Conservation (phyloP, 1,140 invertebrate genomes). For the Theocolax elegans region DNA sequence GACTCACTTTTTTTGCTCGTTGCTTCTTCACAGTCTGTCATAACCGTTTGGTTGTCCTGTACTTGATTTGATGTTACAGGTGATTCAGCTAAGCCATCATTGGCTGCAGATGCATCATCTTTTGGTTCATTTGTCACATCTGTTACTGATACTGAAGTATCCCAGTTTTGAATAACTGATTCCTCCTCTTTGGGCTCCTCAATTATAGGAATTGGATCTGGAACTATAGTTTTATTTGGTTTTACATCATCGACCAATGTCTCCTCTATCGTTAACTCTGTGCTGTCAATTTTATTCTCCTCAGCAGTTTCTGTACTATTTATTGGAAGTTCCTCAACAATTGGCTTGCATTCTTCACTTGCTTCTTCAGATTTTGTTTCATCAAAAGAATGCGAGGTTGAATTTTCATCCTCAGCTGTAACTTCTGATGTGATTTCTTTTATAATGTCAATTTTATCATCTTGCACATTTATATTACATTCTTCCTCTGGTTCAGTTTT, state of each 20-base stretch:
- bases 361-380: not conserved
- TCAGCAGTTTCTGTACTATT: conserved; percentile 30
- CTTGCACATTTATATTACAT: conserved; percentile 17
- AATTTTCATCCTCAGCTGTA: not conserved
- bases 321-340: conserved; percentile 48
- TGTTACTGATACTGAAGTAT: conserved; percentile 33
- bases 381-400: no score
- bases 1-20: conserved; percentile 48
- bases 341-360: conserved; percentile 36
- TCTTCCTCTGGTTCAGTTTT: not conserved
- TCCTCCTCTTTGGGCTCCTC: conserved; percentile 59
- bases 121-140: conserved; percentile 41
- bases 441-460: no score
- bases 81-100: conserved; percentile 19
- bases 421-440: not conserved
- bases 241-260: conserved; percentile 47
- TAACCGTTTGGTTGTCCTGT: conserved; percentile 26
- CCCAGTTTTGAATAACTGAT: conserved; percentile 37
- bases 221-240: conserved; percentile 47
- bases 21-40: conserved; percentile 22
- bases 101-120: conserved; percentile 20
- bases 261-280: conserved; percentile 54
- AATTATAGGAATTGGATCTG: conserved; percentile 56
- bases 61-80: not conserved
- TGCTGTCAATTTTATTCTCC: conserved; percentile 18